A percentile compares a stretch with the other conserved stretches of the same genome.
Evolutionary conservation across 2,113 vertebrate species (phyloP).

Genomic region (Lycaon pictus): DNA sequence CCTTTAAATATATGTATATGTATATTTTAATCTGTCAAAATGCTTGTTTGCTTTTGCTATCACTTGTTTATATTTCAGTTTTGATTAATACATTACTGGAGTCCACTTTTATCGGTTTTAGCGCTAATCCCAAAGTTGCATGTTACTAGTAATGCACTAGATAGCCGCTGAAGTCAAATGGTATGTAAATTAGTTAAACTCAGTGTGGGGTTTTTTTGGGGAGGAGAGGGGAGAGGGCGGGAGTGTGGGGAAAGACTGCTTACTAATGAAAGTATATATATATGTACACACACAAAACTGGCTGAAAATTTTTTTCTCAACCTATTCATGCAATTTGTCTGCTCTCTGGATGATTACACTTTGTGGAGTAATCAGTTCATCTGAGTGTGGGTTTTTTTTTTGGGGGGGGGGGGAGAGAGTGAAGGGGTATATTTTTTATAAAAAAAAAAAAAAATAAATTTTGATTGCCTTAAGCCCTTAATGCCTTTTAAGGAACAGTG

Average conservation of each 20-base stretch:
- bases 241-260: constrained; percentile 73
- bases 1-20: constrained; percentile 58
- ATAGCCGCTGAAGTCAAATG: constrained; percentile 86
- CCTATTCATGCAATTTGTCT: constrained; percentile 75
- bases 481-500: constrained; percentile 73
- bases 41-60: constrained; percentile 85
- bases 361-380: constrained; percentile 79
- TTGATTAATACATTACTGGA: constrained; percentile 82
- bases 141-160: constrained; percentile 85
- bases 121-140: constrained; percentile 87
- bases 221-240: constrained; percentile 60
- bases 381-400: constrained; percentile 70
- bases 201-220: constrained; percentile 69
- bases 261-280: constrained; percentile 78
- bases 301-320: constrained; percentile 71
- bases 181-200: constrained; percentile 91
- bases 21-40: constrained; percentile 82
- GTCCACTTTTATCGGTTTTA: constrained; percentile 82
- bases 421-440: constrained; percentile 81
- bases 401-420: background rate
- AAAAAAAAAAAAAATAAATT: constrained; percentile 83
- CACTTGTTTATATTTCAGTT: constrained; percentile 87
- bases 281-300: constrained; percentile 59
- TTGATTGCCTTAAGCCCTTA: constrained; percentile 74
- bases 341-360: constrained; percentile 75